Evolutionary conservation across 2,888 invertebrate genomes (phyloP), one percentile per base, ranked within the genome.

Genomic region (Sinodicranocentrus sp.): DNA sequence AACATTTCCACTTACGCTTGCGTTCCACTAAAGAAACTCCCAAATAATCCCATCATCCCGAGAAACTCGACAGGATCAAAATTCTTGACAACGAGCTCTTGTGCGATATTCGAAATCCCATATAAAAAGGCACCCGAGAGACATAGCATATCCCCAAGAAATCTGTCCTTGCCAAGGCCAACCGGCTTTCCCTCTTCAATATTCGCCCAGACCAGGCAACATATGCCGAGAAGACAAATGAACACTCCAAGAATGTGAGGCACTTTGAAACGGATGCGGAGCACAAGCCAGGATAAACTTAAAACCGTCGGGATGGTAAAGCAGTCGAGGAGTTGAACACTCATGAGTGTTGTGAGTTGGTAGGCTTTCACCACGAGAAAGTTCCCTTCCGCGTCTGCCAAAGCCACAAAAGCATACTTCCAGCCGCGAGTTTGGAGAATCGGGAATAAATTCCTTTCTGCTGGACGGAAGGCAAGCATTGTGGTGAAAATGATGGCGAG

Each of bases 311-410:
- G 95, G 75, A 96, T 95, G 2, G 95, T 95, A 85, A 95, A 95
- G 90, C 96, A 96, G 87, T 96, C 95, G 89, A 97, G 91, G 90
- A 97, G 92, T 94, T 76, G 77, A 88, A 94, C 93, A 89, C 94
- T 94, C 54, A 94, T 94, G 77, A 95, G 91, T 84, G 94, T 94
- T 8, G 95, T 95, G 90, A 93, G 94, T 89, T 93, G 93, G 91
- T 96, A 96, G 0, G 96, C 95, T 90, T 94, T 93, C n/a, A 96
- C 95, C 84, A 96, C 92, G 84, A 96, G 91, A 90, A 94, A 96
- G 90, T 95, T 95, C 5, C 96, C 96, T 91, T 96, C 95, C n/a
- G 97, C 96, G 90, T 97, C 96, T 84, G 96, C 92, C 67, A 94
- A 91, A 33, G 96, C 95, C n/a, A 96, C 92, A 87, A 96, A 91